Conservation (phyloP, 30 jellyfish, hydroid and myxozoan species). For the Morbakka virulenta region DNA sequence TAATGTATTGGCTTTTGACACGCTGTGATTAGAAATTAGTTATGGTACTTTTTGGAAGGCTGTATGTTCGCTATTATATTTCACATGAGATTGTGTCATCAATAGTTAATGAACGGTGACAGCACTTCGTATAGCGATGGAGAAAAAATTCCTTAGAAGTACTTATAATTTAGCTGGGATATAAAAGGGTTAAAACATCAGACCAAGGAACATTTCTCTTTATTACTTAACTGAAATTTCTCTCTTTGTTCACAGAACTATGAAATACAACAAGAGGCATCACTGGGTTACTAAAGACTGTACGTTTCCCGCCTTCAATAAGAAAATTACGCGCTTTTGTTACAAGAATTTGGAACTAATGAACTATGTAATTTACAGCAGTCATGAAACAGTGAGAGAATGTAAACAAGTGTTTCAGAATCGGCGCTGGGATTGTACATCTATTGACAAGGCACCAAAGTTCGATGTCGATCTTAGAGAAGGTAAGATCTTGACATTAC, state of each 20-base stretch:
- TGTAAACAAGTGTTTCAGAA: neutral
- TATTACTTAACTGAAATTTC: no score
- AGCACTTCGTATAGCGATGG: no score
- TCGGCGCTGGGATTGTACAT: neutral
- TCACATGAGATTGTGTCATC: no score
- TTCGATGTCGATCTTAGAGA: neutral
- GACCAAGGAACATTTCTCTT: no score
- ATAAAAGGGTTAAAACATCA: no score
- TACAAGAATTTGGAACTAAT: neutral
- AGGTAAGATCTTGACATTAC: conserved; percentile 1
- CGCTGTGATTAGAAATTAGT: no score
- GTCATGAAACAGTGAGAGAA: neutral
- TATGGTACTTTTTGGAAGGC: no score
- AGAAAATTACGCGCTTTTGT: neutral
- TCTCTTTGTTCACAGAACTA: neutral
- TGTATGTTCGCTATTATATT: no score
- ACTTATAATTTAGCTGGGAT: no score
- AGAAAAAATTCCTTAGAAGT: no score
- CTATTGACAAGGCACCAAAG: neutral
- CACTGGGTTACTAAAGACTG: neutral
- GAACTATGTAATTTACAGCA: neutral
- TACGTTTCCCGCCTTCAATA: neutral
- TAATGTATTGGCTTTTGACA: no score
- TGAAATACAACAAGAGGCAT: neutral
- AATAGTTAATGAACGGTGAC: no score